Conservation (phyloP, 2,888 invertebrate species). For the Scaptomyza polygonia region DNA sequence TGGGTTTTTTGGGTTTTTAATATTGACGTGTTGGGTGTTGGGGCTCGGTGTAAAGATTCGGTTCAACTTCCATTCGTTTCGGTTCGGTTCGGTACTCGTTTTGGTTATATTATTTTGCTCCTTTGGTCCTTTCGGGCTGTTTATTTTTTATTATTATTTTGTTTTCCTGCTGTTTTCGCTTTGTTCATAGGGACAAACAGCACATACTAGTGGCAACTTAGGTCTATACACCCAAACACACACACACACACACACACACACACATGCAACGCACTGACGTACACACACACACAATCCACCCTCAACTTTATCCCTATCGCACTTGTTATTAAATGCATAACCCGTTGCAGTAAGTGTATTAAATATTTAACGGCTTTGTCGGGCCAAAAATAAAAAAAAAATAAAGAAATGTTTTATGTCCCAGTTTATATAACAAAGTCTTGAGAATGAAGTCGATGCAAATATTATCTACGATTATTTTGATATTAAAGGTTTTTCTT, state of each 20-base stretch:
- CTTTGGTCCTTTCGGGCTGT: neutral
- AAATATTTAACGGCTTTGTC: neutral
- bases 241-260: neutral
- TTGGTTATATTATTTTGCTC: constrained; percentile 1
- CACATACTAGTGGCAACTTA: constrained; percentile 13
- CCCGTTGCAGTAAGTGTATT: constrained; percentile 4
- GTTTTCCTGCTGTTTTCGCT: constrained; percentile 4
- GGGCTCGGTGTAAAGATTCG: constrained; percentile 4
- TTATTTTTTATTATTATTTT: neutral
- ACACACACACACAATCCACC: neutral
- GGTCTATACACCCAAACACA: constrained; percentile 12
- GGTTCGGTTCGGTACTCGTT: neutral
- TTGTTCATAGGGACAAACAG: constrained; percentile 1
- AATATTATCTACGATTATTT: neutral
- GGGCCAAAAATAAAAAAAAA: neutral
- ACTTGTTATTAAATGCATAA: constrained; percentile 13
- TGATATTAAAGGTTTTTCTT: neutral
- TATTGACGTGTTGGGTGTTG: constrained; percentile 18
- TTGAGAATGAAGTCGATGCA: no score
- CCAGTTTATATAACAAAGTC: neutral
- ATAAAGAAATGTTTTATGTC: neutral
- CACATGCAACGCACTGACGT: neutral
- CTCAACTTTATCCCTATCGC: neutral
- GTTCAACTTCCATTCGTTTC: constrained; percentile 1
- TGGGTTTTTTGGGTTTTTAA: constrained; percentile 23